These are phyloP conservation scores for Drosophila borborema DNA, from an alignment of 2,888 invertebrate genomes.

Conservation along the genomic window DNA sequence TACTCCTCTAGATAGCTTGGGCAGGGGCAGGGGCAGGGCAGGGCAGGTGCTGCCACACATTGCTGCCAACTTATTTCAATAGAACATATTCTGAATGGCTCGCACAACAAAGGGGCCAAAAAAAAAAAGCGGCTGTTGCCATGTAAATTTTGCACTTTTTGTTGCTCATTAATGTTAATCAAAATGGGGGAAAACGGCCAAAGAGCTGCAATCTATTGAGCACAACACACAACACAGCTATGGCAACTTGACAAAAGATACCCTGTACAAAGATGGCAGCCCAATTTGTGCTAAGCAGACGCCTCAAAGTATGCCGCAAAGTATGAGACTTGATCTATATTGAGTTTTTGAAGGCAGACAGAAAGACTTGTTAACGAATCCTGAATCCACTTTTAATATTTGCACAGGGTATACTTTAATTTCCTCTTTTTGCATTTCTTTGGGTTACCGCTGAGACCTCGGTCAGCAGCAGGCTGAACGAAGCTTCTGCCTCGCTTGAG, in stretches of 20 bases:
- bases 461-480: constrained; percentile 33
- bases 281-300: not conserved
- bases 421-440: constrained; percentile 9
- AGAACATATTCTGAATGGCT: constrained; percentile 59
- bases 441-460: constrained; percentile 28
- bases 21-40: constrained; percentile 2
- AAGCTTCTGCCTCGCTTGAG: constrained; percentile 14
- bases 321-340: not conserved
- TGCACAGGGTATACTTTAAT: not conserved
- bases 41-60: constrained; percentile 60
- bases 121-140: constrained; percentile 56
- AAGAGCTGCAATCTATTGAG: constrained; percentile 10
- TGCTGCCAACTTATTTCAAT: constrained; percentile 67
- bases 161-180: constrained; percentile 78
- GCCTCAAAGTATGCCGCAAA: constrained; percentile 37
- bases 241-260: constrained; percentile 3
- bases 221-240: not conserved
- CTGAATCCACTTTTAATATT: not conserved
- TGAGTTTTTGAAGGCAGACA: not conserved
- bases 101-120: constrained; percentile 48
- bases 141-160: constrained; percentile 79
- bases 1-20: constrained; percentile 16
- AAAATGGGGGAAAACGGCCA: constrained; percentile 56
- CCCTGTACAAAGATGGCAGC: constrained; percentile 3
- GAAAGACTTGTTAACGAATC: not conserved